Percentiles rank a stretch among this genome's conserved stretches.
phyloP scores from a whole-genome alignment of 2,113 vertebrate species.

The Semnornis frantzii region DNA sequence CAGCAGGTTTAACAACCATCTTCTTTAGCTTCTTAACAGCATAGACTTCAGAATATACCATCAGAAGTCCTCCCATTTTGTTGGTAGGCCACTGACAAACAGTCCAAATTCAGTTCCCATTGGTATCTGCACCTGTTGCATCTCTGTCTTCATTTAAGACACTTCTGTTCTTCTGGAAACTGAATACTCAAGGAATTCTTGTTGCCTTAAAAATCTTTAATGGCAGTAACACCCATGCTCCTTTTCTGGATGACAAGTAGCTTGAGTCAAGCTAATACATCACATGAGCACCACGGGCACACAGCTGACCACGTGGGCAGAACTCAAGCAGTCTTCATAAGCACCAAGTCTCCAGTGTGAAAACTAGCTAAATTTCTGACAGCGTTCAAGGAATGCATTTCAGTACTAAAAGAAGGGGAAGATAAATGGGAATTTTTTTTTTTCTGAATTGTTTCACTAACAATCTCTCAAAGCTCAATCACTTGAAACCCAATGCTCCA shows the following conservation, averaged over 20 bases:
- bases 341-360: not conserved
- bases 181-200: not conserved
- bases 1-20: not conserved
- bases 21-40: not conserved
- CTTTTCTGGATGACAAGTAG: not conserved
- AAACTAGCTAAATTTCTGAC: not conserved
- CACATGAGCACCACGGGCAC: not conserved
- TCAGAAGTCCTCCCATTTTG: not conserved
- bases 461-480: not conserved
- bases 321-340: not conserved
- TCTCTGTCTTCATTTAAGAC: not conserved
- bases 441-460: not conserved
- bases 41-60: not conserved
- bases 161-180: not conserved
- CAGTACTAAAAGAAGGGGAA: not conserved
- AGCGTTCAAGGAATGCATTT: not conserved
- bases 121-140: not conserved
- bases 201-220: not conserved
- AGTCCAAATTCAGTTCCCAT: not conserved
- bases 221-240: not conserved
- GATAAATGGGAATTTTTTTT: not conserved
- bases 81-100: not conserved
- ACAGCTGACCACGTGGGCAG: not conserved
- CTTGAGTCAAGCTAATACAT: not conserved
- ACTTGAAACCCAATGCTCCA: not conserved